Conservation (phyloP, 2,113 vertebrate genomes). For the Circaetus gallicus region DNA sequence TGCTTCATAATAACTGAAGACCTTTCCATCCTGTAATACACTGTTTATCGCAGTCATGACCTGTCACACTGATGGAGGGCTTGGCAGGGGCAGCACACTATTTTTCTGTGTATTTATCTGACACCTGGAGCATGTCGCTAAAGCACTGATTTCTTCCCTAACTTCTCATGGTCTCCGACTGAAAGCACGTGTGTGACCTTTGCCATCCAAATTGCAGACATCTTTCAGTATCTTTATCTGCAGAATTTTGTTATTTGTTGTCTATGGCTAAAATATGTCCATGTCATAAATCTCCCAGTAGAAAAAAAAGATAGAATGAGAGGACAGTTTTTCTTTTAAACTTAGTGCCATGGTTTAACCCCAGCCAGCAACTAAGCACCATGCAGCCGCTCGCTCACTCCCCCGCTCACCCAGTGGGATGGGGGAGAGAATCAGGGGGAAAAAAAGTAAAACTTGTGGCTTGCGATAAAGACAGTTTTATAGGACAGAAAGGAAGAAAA, state of each 20-base stretch:
- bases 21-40: neutral
- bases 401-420: too few relatives aligned
- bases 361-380: too few relatives aligned
- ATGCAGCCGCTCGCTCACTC: too few relatives aligned
- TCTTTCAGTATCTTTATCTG: neutral
- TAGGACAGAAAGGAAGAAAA: too few relatives aligned
- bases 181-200: neutral
- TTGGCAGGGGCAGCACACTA: neutral
- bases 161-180: neutral
- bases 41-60: neutral
- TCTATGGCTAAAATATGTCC: neutral
- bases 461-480: too few relatives aligned
- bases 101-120: neutral
- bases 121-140: neutral
- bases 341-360: neutral
- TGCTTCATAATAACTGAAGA: neutral
- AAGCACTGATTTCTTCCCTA: neutral
- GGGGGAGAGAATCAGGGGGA: too few relatives aligned
- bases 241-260: neutral
- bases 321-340: neutral
- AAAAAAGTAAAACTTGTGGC: too few relatives aligned
- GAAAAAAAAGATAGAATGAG: neutral
- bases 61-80: neutral
- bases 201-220: neutral
- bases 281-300: neutral